These are phyloP conservation scores for Ibidorhyncha struthersii DNA, from an alignment of 2,113 vertebrate genomes.

Conservation along the genomic window DNA sequence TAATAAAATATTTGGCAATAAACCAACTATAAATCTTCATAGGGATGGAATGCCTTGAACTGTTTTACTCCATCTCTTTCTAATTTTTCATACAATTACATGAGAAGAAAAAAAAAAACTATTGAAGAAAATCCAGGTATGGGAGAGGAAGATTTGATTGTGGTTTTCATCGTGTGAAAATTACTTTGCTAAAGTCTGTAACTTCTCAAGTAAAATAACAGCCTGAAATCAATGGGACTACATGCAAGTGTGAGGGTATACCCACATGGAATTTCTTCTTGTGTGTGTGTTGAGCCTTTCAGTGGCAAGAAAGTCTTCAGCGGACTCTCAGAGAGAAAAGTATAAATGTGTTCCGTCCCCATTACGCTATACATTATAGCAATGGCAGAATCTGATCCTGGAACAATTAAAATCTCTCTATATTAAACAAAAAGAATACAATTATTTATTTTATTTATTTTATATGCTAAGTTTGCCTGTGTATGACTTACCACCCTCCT, in stretches of 20 bases:
- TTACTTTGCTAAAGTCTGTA: not conserved
- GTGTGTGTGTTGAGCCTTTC: not conserved
- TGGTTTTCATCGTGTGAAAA: not conserved
- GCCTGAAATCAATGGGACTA: not conserved
- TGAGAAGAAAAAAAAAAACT: not conserved
- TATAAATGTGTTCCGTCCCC: not conserved
- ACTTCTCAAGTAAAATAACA: not conserved
- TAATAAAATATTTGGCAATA: not conserved
- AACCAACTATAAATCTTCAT: not conserved
- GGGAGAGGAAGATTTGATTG: not conserved
- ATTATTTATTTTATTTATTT: not conserved
- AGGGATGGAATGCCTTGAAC: not conserved
- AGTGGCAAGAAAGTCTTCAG: not conserved
- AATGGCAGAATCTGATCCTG: not conserved
- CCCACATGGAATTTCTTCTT: not conserved
- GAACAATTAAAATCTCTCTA: not conserved
- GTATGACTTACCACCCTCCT: not conserved
- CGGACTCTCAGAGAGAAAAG: not conserved
- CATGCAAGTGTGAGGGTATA: not conserved
- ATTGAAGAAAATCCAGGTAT: not conserved
- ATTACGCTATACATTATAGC: not conserved
- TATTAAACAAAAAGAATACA: not conserved
- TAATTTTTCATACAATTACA: not conserved
- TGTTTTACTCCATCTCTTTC: not conserved
- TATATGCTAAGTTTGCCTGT: not conserved